Evolutionary conservation across 2,888 invertebrate species (phyloP).

Genomic region (Lasioglossum villosulum): DNA sequence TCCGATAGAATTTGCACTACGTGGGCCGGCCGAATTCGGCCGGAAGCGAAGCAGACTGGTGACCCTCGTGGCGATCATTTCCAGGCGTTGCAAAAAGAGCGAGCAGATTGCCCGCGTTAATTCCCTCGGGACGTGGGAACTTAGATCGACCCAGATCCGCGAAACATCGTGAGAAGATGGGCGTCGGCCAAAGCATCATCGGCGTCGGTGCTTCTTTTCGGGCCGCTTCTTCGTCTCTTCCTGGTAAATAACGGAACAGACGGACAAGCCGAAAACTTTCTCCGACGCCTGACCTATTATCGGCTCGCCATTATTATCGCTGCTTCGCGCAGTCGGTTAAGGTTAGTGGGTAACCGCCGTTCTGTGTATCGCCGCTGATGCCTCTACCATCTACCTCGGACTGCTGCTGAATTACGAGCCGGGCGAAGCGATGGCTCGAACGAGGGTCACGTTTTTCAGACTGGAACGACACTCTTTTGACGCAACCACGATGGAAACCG

Average conservation of each 20-base stretch:
- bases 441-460: constrained; percentile 42
- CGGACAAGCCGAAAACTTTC: constrained; percentile 67
- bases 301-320: constrained; percentile 51
- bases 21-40: neutral
- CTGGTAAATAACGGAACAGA: constrained; percentile 66
- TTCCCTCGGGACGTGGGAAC: constrained; percentile 13
- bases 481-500: neutral
- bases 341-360: constrained; percentile 69
- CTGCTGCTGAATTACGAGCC: neutral
- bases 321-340: constrained; percentile 58
- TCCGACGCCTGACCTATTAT: constrained; percentile 65
- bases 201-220: constrained; percentile 35
- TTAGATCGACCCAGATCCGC: constrained; percentile 8
- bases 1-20: neutral
- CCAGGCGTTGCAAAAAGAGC: neutral
- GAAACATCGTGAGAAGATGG: neutral
- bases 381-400: neutral
- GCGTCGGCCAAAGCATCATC: neutral
- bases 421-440: constrained; percentile 18
- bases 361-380: neutral
- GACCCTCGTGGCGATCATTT: neutral
- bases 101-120: constrained; percentile 5
- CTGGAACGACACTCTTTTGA: constrained; percentile 42
- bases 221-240: constrained; percentile 42
- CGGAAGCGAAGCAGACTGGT: neutral